phyloP scores from a whole-genome alignment of 2,888 invertebrate species.

The Drosophila helvetica region DNA sequence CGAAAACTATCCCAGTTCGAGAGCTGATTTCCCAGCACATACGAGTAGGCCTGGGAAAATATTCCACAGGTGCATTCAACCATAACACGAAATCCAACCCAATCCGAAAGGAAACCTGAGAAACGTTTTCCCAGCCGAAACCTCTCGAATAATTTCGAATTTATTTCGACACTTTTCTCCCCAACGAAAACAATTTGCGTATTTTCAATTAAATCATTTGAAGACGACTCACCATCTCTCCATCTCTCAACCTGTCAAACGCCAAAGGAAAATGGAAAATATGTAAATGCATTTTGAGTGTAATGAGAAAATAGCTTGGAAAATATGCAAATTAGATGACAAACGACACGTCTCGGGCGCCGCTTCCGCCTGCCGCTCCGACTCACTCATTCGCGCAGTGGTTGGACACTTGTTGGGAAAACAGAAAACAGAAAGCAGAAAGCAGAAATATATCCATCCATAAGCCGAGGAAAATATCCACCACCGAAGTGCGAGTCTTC shows the following conservation, averaged over 20 bases:
- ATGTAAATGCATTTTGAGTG: constrained; percentile 53
- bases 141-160: constrained; percentile 45
- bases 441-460: constrained; percentile 20
- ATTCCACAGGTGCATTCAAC: constrained; percentile 39
- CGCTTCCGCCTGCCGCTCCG: constrained; percentile 62
- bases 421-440: constrained; percentile 24
- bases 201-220: constrained; percentile 72
- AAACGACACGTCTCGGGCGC: constrained; percentile 68
- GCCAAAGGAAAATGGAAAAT: constrained; percentile 32
- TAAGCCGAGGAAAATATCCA: constrained; percentile 21
- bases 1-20: neutral
- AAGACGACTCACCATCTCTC: constrained; percentile 26
- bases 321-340: constrained; percentile 71
- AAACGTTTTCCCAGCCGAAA: constrained; percentile 52
- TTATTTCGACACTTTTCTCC: constrained; percentile 45
- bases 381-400: constrained; percentile 33
- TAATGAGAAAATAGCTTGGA: constrained; percentile 45
- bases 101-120: constrained; percentile 14
- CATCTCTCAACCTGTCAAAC: constrained; percentile 68
- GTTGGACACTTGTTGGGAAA: constrained; percentile 66
- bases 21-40: constrained; percentile 15
- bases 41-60: constrained; percentile 24
- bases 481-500: constrained; percentile 30
- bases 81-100: constrained; percentile 49
- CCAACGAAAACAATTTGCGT: constrained; percentile 56